These are phyloP conservation scores for Lamellibrachia luymesi DNA, from an alignment of 1,140 invertebrate genomes.

Conservation along the genomic window DNA sequence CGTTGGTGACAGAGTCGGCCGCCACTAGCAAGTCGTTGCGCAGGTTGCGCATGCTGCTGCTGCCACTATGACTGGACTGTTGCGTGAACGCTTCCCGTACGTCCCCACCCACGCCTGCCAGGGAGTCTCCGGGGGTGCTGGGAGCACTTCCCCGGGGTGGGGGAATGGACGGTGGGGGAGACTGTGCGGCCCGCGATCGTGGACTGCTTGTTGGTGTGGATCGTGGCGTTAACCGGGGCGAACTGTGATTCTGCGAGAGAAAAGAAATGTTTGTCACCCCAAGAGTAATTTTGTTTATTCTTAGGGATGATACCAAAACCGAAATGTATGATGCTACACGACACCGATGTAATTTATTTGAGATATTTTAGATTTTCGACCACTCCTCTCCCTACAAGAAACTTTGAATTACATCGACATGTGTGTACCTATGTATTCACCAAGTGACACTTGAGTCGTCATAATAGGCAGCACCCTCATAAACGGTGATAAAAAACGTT, in stretches of 20 bases:
- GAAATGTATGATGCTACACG: neutral
- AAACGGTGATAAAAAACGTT: neutral
- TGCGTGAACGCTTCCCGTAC: constrained; percentile 52
- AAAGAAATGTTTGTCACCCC: neutral
- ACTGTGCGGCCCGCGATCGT: constrained; percentile 62
- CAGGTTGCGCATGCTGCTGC: constrained; percentile 49
- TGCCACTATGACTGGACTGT: constrained; percentile 47
- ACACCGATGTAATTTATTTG: neutral
- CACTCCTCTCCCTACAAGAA: too few species aligned
- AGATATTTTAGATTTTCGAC: too few species aligned
- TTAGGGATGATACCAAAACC: neutral
- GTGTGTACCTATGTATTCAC: neutral
- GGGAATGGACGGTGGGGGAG: constrained; percentile 57
- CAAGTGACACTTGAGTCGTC: neutral
- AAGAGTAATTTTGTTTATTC: neutral
- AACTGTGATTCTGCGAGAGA: constrained; percentile 64
- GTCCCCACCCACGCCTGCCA: constrained; percentile 58
- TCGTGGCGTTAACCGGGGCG: constrained; percentile 76
- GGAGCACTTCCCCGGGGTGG: constrained; percentile 38
- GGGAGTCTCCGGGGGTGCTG: constrained; percentile 40
- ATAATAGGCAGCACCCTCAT: neutral
- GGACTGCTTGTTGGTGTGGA: constrained; percentile 90
- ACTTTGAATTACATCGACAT: too few species aligned
- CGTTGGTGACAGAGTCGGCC: constrained; percentile 92
- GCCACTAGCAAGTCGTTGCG: constrained; percentile 82